Conservation (phyloP, 2,113 vertebrate genomes). For the Cathartes aura region DNA sequence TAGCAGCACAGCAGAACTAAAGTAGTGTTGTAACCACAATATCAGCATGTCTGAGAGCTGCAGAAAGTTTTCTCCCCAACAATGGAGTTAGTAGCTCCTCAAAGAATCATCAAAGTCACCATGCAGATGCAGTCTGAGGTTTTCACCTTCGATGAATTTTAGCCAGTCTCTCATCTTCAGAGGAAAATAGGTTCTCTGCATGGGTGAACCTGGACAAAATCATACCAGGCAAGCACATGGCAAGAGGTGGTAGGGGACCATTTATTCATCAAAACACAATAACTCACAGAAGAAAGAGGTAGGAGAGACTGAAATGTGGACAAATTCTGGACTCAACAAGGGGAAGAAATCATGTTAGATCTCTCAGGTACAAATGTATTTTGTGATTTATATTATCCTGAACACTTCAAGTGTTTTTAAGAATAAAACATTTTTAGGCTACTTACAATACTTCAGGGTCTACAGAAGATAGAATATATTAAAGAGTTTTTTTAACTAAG, state of each 20-base stretch:
- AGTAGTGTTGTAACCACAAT: neutral
- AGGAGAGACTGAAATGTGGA: neutral
- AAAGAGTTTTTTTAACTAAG: neutral
- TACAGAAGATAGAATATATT: neutral
- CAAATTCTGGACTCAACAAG: neutral
- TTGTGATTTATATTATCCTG: neutral
- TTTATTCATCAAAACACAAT: neutral
- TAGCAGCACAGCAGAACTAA: neutral
- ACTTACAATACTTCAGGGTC: neutral
- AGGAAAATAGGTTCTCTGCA: neutral
- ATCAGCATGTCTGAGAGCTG: neutral
- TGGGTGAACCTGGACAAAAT: neutral
- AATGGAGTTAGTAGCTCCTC: neutral
- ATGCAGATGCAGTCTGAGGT: neutral
- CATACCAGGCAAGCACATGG: neutral
- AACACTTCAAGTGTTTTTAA: neutral
- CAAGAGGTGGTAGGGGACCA: neutral
- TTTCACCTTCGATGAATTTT: neutral
- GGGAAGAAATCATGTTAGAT: neutral
- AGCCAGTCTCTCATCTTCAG: neutral
- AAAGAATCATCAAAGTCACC: neutral
- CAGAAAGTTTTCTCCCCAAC: neutral
- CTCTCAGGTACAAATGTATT: neutral
- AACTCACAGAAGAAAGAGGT: neutral
- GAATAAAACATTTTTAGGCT: neutral